Evolutionary conservation across 2,888 invertebrate genomes (phyloP).

Genomic region (Ceraclea dissimilis): DNA sequence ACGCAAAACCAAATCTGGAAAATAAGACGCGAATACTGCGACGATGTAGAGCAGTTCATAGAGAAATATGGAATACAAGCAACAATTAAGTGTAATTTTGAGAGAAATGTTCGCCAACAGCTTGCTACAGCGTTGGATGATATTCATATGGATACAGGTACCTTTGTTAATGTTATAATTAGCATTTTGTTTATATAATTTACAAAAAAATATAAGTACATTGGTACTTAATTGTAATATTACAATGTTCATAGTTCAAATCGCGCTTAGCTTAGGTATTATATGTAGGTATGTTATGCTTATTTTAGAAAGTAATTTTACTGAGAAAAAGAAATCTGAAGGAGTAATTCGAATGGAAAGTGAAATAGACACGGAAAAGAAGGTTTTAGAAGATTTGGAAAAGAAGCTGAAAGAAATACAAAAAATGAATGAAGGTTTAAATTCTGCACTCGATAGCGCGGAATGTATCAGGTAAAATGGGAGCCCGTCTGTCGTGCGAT

Average conservation of each 20-base stretch:
- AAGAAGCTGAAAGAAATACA: slow-evolving; percentile 1
- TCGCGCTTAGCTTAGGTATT: too few relatives aligned
- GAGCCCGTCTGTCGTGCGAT: slow-evolving; percentile 32
- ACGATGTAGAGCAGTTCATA: slow-evolving; percentile 15
- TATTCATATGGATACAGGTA: not conserved
- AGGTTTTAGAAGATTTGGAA: slow-evolving; percentile 4
- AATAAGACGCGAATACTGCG: slow-evolving; percentile 13
- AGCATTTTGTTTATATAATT: too few relatives aligned
- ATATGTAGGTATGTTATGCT: too few relatives aligned
- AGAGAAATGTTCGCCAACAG: slow-evolving; percentile 11
- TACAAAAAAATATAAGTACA: too few relatives aligned
- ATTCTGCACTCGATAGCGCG: slow-evolving; percentile 12
- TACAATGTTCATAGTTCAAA: too few relatives aligned
- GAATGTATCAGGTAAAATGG: slow-evolving; percentile 14
- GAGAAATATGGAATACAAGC: slow-evolving; percentile 17
- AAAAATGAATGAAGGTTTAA: slow-evolving; percentile 9
- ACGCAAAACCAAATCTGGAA: not conserved
- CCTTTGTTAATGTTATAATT: too few relatives aligned
- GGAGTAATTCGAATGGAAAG: not conserved
- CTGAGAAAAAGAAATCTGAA: not conserved
- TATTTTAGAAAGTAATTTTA: not conserved
- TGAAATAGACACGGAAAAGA: slow-evolving; percentile 1
- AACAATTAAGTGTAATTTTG: slow-evolving; percentile 11
- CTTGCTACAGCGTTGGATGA: slow-evolving; percentile 13
- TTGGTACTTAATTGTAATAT: too few relatives aligned